Evolutionary conservation across 2,797 vertebrate genomes (phyloP).

Genomic region (Alosa sapidissima): DNA sequence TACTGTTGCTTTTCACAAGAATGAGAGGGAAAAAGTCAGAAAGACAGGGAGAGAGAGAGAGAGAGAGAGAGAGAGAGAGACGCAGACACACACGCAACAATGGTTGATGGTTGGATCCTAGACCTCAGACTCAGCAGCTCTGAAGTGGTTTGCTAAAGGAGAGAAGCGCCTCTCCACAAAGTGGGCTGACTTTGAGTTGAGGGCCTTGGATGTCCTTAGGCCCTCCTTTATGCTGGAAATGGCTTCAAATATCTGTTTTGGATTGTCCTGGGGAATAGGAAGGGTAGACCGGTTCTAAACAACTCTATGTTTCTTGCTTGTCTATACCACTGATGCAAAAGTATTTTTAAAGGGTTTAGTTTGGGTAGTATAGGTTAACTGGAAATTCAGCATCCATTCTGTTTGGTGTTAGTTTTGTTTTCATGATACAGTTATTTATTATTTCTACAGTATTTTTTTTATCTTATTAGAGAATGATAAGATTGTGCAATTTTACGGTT

Average conservation of each 20-base stretch:
- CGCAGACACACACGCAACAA: neutral
- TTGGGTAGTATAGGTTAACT: neutral
- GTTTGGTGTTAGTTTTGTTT: neutral
- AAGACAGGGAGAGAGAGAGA: neutral
- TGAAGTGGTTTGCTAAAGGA: constrained; percentile 14
- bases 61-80: neutral
- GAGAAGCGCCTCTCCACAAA: constrained; percentile 8
- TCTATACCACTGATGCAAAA: neutral
- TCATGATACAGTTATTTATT: neutral
- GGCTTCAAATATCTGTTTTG: neutral
- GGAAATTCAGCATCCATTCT: neutral
- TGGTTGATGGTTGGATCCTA: neutral
- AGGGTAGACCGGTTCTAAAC: neutral
- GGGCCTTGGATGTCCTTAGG: neutral
- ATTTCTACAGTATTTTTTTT: neutral
- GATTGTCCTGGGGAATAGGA: neutral
- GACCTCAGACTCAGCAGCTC: neutral
- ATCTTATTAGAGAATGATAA: neutral
- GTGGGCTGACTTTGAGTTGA: neutral
- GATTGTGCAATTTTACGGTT: neutral
- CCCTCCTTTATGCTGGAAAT: constrained; percentile 8
- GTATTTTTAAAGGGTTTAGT: neutral
- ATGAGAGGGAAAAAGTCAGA: neutral
- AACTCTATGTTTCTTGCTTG: neutral
- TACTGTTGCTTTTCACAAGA: neutral